Evolutionary conservation across 2,888 invertebrate species (phyloP), one percentile per base, ranked within the genome.

Genomic region (Cremastobaeus sp.): DNA sequence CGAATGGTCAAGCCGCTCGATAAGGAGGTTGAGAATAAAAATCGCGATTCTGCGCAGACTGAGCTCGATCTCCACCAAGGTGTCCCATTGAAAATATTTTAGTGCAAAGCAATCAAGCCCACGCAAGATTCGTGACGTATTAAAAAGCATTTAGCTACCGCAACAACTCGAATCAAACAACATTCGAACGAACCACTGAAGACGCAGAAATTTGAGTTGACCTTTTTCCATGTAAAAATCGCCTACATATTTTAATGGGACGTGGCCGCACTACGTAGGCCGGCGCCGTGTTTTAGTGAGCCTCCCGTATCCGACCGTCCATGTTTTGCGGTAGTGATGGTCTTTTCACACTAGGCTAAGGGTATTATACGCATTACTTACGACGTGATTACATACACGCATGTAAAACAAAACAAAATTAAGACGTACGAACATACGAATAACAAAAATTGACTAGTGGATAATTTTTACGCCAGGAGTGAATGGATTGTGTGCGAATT

Each of bases 181-280:
- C 37, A 14, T 41, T 64, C 52, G 45, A 43, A 41, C 55, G 47
- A 39, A 55, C 37, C 45, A 68, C 68, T 52, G 59, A 68, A 68
- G 68, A 15, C 3, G 6, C 18, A 28, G 14, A 39, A 35, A 59
- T 21, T 21, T 25, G 30, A 45, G 43, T 37, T 28, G 17, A 5
- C 14, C n/a, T 3, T 12, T 12, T n/a, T n/a, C n/a, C n/a, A 12
- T 2, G 12, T 3, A 60, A 37, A 30, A 35, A 12, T 50, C 39
- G 54, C 47, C 30, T 35, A 14, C 37, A 47, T 64, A 59, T 72
- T 65, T 59, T 47, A 18, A 37, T 21, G 55, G 70, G 69, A 45
- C 74, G 52, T 76, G 81, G 85, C 82, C 83, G 74, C 78, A 82
- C 84, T 83, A 83, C n/a, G n/a, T n/a, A 84, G 82, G 78, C 83